Evolutionary conservation across 2,888 invertebrate genomes (phyloP), one percentile per base, ranked within the genome.

Genomic region (Melipona beecheii): DNA sequence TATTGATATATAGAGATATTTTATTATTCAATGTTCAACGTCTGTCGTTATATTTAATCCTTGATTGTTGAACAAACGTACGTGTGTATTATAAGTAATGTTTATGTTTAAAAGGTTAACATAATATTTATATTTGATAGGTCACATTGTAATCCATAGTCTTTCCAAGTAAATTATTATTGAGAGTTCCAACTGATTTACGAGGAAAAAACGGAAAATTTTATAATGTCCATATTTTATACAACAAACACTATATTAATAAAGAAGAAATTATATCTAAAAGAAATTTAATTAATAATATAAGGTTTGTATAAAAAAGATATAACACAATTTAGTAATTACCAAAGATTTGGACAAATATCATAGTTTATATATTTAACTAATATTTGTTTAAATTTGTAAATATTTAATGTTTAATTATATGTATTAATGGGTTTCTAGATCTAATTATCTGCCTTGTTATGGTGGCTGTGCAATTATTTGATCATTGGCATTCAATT

Each of bases 381-480:
- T 9, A 27, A 27, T 27, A 9, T 43, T 31, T 31, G 31, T 31
- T 31, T 31, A 31, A 31, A 43, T 43, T 43, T 43, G 43, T 1
- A 13, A 60, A 50, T 49, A 43, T 66, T 62, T 49, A 15, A 17
- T 64, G 36, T 31, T 60, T 74, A 71, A 73, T 17, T 24, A 4
- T 31, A 6, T n/a, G 60, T 60, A 49, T 81, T 24, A 43, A 75
- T 74, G 52, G n/a, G 21, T 81, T 80, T 66, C 65, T 71, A 87
- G 86, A 77, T 85, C 66, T 77, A 69, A 52, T 50, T 83, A 85
- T 84, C 27, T 85, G 75, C 73, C 78, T 72, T 81, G 86, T 79
- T 86, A 88, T 87, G 89, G 72, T 88, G 86, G 77, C 73, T 87
- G 81, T 75, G 75, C 65, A 60, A 76, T 74, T 77, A 6, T 81